Conservation (phyloP, 1,140 invertebrate species). For the Drosophila watanabei region DNA sequence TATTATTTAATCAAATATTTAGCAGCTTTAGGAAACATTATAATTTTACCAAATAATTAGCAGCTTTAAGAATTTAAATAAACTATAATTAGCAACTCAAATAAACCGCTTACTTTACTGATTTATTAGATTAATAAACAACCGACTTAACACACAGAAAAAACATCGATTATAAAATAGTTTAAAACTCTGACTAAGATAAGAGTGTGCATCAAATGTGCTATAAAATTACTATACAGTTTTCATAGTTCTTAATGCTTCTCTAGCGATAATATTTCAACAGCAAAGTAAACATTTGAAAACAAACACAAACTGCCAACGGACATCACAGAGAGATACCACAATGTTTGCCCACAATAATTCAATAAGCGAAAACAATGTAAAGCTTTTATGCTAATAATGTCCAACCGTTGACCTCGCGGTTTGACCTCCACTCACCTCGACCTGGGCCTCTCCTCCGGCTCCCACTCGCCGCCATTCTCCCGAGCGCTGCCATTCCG, state of each 20-base stretch:
- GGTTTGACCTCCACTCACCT: slow-evolving; percentile 59
- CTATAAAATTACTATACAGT: not conserved
- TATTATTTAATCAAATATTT: too few relatives aligned
- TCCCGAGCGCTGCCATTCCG: slow-evolving; percentile 81
- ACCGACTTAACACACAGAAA: not conserved
- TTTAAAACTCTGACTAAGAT: not conserved
- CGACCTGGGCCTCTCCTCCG: slow-evolving; percentile 66
- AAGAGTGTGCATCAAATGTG: not conserved
- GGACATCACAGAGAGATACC: slow-evolving; percentile 6
- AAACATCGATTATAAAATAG: not conserved
- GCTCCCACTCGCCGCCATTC: slow-evolving; percentile 80
- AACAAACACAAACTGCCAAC: slow-evolving; percentile 12
- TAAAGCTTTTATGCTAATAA: slow-evolving; percentile 15
- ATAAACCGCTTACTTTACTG: not conserved
- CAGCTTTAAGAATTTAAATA: not conserved
- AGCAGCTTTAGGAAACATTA: too few relatives aligned
- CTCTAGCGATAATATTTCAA: not conserved
- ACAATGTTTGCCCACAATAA: slow-evolving; percentile 10
- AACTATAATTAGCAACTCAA: not conserved
- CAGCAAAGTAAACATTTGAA: not conserved
- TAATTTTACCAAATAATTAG: not conserved
- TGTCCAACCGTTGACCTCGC: not conserved
- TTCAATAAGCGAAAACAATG: slow-evolving; percentile 15
- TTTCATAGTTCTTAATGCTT: not conserved
- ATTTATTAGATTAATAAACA: not conserved